Base-by-base conservation (phyloP, 35 echinoderm and acorn worm species). In the Strongylocentrotus purpuratus region DNA sequence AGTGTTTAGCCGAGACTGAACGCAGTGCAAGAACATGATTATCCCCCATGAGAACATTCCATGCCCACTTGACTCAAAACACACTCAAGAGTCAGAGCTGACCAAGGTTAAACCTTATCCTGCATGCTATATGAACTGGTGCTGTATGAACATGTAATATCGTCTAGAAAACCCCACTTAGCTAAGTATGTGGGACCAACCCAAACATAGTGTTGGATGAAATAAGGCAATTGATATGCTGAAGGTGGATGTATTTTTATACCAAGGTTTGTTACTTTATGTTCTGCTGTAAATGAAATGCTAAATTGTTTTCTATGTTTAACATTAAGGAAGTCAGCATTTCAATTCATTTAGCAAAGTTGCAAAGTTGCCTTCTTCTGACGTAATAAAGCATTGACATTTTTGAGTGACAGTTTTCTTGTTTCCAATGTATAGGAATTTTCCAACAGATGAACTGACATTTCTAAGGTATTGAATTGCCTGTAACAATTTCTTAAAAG, bases 1-100 rank as follows among this genome's bases (percentile, higher is more conserved):
- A 99, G 94, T 99, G 98, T 61, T 70, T 99, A 88, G 98, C 97
- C 18, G 98, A 99, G 92, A 97, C 98, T 32, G 98, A 99, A 92
- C 87, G 98, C 70, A 99, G 98, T 97, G 97, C 97, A 86, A 94
- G 98, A 65, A 96, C 95, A 94, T 99, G 97, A 99, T 94, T 20
- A 93, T 89, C 87, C 31, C 33, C 31, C 87, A 13, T 33, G 87
- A 25, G 45, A 46, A 89, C 87, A 46, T 89, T 46, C 87, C 87
- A 33, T 89, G 32, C 87, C 87, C 15, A 33, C 87, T 46, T 46
- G 45, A 46, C 31, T 33, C 87, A 89, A 25, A 4, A 4, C 65
- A n/a, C 65, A 22, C n/a, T n/a, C n/a, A n/a, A n/a, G n/a, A n/a
- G n/a, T 78, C 65, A 7, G 65, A 78, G 2, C 65, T 78, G 7